Evolutionary conservation across 2,113 vertebrate species (phyloP), one percentile per base, ranked within the genome.

Genomic region (Verasper variegatus): DNA sequence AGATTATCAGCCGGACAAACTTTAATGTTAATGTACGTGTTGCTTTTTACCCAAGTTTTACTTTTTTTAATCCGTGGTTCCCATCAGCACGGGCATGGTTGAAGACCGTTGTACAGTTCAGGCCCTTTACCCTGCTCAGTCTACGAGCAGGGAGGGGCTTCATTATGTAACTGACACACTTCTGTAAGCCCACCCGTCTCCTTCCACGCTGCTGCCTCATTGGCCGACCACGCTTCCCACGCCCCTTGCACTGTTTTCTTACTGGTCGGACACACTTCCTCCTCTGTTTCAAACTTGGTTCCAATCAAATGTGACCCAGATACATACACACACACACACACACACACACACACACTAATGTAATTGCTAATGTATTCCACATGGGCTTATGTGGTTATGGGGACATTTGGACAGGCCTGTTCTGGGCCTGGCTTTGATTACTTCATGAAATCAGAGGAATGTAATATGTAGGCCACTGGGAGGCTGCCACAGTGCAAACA

Each of bases 161-260:
- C 68, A 87, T 94, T 95, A 92, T 94, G 91, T 93, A 94, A 95
- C 89, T 80, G 89, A 91, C 92, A 93, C 85, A 89, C 61, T 92
- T 93, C 74, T 23, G 12, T 62, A 37, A 82, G 21, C 76, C 91
- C 80, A 61, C 82, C 73, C 78, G 40, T 64, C 69, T 59, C 49
- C 24, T 0, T 56, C 52, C 68, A 56, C 61, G 4, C 54, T 3
- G 4, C 59, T 1, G 0, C 68, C 62, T 68, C 61, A 94, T 93
- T 94, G 94, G 94, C 35, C 20, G 27, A 12, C 49, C 40, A 37
- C 23, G 0, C 42, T 14, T 51, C 55, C 67, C 82, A 52, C 84
- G 58, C 78, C 64, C 65, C 76, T 76, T 4, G 0, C 18, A 10
- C 86, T 78, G 76, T n/a, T 24, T 58, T 45, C 75, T 81, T 14